Base-by-base conservation (phyloP, 2,797 vertebrate genomes). In the Tenualosa thibaudeaui region DNA sequence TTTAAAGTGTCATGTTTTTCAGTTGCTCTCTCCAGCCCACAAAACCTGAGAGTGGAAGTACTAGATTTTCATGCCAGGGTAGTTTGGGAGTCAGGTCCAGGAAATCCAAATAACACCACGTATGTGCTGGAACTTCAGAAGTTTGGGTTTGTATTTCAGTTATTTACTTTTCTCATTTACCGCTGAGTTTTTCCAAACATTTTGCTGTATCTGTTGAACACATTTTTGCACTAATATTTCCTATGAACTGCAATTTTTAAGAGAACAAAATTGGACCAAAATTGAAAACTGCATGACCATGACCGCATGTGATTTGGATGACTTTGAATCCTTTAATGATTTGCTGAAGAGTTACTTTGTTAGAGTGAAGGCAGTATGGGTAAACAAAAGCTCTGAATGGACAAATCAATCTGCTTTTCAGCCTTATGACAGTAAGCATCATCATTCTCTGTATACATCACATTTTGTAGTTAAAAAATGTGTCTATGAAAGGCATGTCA, bases 341-440 rank as follows among this genome's bases (percentile, higher is more conserved):
- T 71, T 86, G 22, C n/a, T 56, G 19, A 22, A 54, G 5, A 4
- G 68, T 6, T 90, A 90, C 58, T 85, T 84, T 40, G 56, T 92
- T 24, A 87, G 88, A 75, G 87, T 90, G 17, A 84, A 49, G 40
- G 83, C 88, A 3, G 53, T 81, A 56, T 83, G 83, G 65, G 37
- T 43, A 19, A 58, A n/a, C 3, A 54, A 37, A 1, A 85, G 3
- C 22, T 89, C 89, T 0, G 1, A 26, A 2, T 89, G 88, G 89
- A 82, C 13, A 2, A 78, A 46, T 46, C 6, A 1, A 40, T 22
- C 37, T 4, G 81, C 87, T 3, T 83, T 90, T 49, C 90, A 92
- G 83, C 89, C 82, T 1, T 90, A 89, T 82, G 54, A 88, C 83
- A 89, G 91, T 92, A 24, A 90, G 90, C 82, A 31, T 82, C 5